Conservation (phyloP, 2,888 invertebrate genomes). For the Synanthedon formicaeformis region DNA sequence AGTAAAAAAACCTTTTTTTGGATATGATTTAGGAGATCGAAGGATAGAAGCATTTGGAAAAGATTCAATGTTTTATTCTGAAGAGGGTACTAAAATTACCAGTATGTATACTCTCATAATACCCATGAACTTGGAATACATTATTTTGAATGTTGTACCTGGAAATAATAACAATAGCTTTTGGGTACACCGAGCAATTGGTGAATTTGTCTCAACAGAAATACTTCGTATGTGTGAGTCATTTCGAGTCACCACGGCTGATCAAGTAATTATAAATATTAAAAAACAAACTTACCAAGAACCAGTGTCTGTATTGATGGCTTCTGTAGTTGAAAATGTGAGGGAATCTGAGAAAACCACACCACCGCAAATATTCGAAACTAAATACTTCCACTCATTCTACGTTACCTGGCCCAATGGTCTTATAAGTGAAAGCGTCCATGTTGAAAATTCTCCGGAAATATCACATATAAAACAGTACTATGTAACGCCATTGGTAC, state of each 20-base stretch:
- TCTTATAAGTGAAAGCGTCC: slow-evolving; percentile 45
- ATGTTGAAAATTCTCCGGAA: slow-evolving; percentile 32
- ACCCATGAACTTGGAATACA: slow-evolving; percentile 46
- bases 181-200: slow-evolving; percentile 48
- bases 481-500: slow-evolving; percentile 16
- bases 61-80: slow-evolving; percentile 46
- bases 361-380: slow-evolving; percentile 17
- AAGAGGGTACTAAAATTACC: slow-evolving; percentile 44
- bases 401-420: slow-evolving; percentile 58
- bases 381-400: slow-evolving; percentile 34
- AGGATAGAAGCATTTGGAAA: slow-evolving; percentile 57
- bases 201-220: slow-evolving; percentile 23
- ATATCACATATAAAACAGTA: slow-evolving; percentile 55
- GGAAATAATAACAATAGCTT: slow-evolving; percentile 45
- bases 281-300: slow-evolving; percentile 34
- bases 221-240: slow-evolving; percentile 36
- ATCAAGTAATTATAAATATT: slow-evolving; percentile 42
- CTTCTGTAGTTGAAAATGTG: slow-evolving; percentile 11
- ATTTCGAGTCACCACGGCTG: slow-evolving; percentile 44
- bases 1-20: slow-evolving; percentile 36
- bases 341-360: slow-evolving; percentile 12
- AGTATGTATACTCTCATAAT: slow-evolving; percentile 43
- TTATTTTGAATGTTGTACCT: slow-evolving; percentile 36
- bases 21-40: slow-evolving; percentile 51
- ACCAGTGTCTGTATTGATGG: slow-evolving; percentile 11